These are phyloP conservation scores for Drosophila nigrodunni DNA, from an alignment of 1,140 invertebrate genomes.

Conservation along the genomic window DNA sequence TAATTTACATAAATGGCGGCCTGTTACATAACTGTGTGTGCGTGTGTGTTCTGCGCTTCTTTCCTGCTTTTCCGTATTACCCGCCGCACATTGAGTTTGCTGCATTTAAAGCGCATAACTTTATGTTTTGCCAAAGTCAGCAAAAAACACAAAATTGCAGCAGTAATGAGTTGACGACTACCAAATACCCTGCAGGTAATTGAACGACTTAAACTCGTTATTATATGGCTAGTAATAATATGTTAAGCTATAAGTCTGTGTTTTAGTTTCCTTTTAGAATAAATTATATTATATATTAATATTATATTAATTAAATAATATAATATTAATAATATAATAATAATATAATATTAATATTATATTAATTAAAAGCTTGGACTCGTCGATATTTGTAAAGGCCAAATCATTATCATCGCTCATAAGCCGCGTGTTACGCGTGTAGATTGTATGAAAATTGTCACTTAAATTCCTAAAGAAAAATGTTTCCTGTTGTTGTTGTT, in stretches of 20 bases:
- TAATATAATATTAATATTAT: too few relatives aligned
- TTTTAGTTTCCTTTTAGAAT: too few relatives aligned
- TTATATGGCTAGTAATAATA: too few relatives aligned
- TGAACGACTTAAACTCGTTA: not conserved
- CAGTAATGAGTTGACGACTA: too few relatives aligned
- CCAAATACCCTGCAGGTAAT: not conserved
- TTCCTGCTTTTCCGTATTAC: not conserved
- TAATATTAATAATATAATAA: too few relatives aligned
- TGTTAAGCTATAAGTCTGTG: too few relatives aligned
- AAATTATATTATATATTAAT: too few relatives aligned
- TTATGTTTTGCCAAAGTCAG: conserved; percentile 39
- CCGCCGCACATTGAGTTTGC: conserved; percentile 30
- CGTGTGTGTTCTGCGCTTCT: conserved; percentile 14
- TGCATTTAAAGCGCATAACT: conserved; percentile 64
- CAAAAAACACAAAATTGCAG: conserved; percentile 4
- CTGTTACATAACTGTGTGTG: conserved; percentile 17
- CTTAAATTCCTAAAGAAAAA: conserved; percentile 58
- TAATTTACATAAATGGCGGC: conserved; percentile 81
- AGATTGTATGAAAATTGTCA: conserved; percentile 53
- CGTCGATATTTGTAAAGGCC: conserved; percentile 56
- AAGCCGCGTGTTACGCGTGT: conserved; percentile 53
- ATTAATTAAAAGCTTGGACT: conserved; percentile 28
- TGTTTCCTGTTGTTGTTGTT: conserved; percentile 32
- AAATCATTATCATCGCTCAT: conserved; percentile 68
- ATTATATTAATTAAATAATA: too few relatives aligned